A percentile compares a stretch with the other conserved stretches of the same genome.
Conservation (phyloP, 2,888 invertebrate genomes). For the Biston stratarius region DNA sequence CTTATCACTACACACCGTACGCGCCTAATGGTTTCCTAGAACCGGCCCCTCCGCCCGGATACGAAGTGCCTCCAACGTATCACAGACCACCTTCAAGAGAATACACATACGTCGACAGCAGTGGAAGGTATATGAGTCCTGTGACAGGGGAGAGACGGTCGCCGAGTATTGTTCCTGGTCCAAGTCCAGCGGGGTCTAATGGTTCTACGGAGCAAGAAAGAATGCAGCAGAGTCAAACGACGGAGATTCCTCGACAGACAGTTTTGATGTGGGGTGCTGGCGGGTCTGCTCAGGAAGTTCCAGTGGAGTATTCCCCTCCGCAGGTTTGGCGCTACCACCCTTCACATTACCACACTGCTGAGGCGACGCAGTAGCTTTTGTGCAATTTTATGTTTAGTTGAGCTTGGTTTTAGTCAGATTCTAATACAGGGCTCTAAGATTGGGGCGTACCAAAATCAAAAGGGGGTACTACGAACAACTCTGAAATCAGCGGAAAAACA, state of each 20-base stretch:
- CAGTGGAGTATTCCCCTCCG: slow-evolving; percentile 80
- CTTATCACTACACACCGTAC: slow-evolving; percentile 92
- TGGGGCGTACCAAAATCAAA: too few relatives aligned
- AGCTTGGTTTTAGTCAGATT: slow-evolving; percentile 31
- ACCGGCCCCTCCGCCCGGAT: slow-evolving; percentile 87
- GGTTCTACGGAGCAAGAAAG: slow-evolving; percentile 77
- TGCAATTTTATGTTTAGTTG: slow-evolving; percentile 57
- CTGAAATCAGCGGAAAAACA: too few relatives aligned
- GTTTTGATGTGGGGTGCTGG: slow-evolving; percentile 96
- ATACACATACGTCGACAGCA: slow-evolving; percentile 86
- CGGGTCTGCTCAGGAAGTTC: slow-evolving; percentile 76
- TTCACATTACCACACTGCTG: slow-evolving; percentile 83
- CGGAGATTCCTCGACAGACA: slow-evolving; percentile 92
- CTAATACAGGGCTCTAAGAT: not conserved
- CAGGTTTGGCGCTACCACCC: slow-evolving; percentile 85
- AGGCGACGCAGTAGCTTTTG: slow-evolving; percentile 78
- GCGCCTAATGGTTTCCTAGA: slow-evolving; percentile 94
- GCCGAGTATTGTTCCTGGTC: slow-evolving; percentile 85
- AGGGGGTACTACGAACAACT: too few relatives aligned
- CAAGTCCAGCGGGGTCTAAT: slow-evolving; percentile 78
- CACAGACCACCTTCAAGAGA: slow-evolving; percentile 87
- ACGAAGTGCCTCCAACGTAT: slow-evolving; percentile 88
- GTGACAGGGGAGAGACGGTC: slow-evolving; percentile 88
- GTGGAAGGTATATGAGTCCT: slow-evolving; percentile 87
- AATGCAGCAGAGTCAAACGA: slow-evolving; percentile 72